Evolutionary conservation across 92 coral and sea anemone genomes (phyloP).

Genomic region (Epizoanthus rinbou): DNA sequence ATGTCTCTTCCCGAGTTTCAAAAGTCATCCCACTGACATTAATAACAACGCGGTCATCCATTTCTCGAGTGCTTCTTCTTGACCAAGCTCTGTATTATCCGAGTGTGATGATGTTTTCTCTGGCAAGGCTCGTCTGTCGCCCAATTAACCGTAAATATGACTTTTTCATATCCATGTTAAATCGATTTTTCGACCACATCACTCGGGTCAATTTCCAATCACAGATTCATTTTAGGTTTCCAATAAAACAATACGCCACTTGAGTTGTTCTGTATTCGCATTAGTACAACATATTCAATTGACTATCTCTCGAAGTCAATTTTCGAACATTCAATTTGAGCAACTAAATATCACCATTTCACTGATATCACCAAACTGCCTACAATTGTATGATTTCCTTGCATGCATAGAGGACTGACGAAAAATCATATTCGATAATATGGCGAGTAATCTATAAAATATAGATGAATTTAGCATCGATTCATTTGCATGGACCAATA

Average conservation of each 20-base stretch:
- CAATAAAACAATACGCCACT: constrained; percentile 23
- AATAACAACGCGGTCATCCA: constrained; percentile 86
- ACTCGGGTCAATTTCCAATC: constrained; percentile 19
- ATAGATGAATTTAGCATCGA: constrained; percentile 37
- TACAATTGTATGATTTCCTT: background rate
- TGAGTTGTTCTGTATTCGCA: background rate
- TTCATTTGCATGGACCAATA: constrained; percentile 47
- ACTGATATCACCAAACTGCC: background rate
- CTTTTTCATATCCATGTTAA: constrained; percentile 27
- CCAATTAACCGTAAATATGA: constrained; percentile 21
- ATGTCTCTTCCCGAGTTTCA: constrained; percentile 80
- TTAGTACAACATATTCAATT: background rate
- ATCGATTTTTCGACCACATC: constrained; percentile 27
- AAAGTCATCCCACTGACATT: constrained; percentile 94
- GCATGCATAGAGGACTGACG: background rate
- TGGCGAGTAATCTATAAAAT: constrained; percentile 15
- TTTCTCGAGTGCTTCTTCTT: background rate
- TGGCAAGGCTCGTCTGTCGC: constrained; percentile 2
- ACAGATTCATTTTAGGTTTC: constrained; percentile 27
- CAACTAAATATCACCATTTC: background rate
- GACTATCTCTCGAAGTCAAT: background rate
- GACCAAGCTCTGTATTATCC: background rate
- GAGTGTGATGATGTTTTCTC: constrained; percentile 10
- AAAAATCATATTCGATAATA: background rate
- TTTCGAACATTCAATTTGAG: background rate